Base-by-base conservation (phyloP, 64 coral and sea anemone genomes). In the Montipora foliosa region DNA sequence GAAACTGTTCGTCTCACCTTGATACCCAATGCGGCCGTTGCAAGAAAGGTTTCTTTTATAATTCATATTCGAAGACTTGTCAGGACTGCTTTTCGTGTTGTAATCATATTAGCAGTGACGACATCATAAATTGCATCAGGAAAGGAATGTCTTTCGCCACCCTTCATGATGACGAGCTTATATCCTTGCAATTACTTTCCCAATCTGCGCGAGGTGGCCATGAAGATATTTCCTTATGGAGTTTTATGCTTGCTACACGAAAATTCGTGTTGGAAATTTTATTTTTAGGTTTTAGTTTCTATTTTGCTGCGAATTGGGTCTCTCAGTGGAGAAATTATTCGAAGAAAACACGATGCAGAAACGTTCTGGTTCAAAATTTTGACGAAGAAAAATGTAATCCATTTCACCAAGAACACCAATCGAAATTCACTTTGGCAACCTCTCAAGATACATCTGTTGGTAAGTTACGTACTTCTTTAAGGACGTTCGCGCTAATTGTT, bases 71-170 rank as follows among this genome's bases (percentile, higher is more conserved):
- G 5, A 52, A 17, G 4, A 9, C 4, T 44, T 91, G 89, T 67
- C 49, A 82, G 13, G 67, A 79, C 0, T 91, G 89, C 48, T 74
- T 73, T 57, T 57, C 12, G 67, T 91, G 89, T 13, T 91, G 89
- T 91, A 70, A 19, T 0, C 49, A 75, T 82, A n/a, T 49, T 8
- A 45, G 83, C 7, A 81, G 80, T 61, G 45, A 60, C 3, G 29
- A 45, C 3, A 83, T 91, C 4, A 73, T 74, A 16, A 53, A 91
- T 5, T 91, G 79, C 68, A 71, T 71, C 4, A 74, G 16, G 49
- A 16, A 83, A 72, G 69, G 79, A 76, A 64, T 67, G 80, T 44
- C 46, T 6, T 21, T 25, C 29, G 20, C 53, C 51, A 10, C 58
- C 8, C 2, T 3, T 17, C 4, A 12, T 45, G 57, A 17, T 0